These are phyloP conservation scores for Passer montanus DNA, from an alignment of 2,113 vertebrate genomes.

Conservation along the genomic window DNA sequence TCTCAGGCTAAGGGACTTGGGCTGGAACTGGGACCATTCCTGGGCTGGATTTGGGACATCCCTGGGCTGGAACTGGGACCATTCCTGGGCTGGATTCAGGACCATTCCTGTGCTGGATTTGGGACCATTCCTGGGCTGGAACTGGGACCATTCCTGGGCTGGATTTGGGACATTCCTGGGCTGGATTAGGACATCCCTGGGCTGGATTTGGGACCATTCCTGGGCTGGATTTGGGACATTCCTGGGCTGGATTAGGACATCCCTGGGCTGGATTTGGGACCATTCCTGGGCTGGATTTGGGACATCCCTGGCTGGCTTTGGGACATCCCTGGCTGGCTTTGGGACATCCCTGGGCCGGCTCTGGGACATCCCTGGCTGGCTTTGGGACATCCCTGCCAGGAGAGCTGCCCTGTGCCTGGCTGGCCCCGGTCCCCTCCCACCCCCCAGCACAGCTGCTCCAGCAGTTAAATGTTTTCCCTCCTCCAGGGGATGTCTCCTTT, in stretches of 20 bases:
- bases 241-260: neutral
- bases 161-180: neutral
- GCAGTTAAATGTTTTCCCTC: neutral
- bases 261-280: neutral
- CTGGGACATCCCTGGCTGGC: accelerated
- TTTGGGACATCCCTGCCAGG: neutral
- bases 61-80: neutral
- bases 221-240: neutral
- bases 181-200: neutral
- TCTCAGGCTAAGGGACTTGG: neutral
- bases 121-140: neutral
- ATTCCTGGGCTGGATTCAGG: neutral
- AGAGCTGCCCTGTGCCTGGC: neutral
- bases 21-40: neutral
- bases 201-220: neutral
- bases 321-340: neutral
- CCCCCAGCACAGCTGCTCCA: neutral
- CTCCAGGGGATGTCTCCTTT: neutral
- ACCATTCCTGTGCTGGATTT: neutral
- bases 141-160: too few relatives aligned
- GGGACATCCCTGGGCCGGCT: neutral
- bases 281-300: neutral
- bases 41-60: neutral
- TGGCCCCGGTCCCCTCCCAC: accelerated
- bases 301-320: too few relatives aligned